Evolutionary conservation across 2,888 invertebrate genomes (phyloP).

Genomic region (Oscheius sp.): DNA sequence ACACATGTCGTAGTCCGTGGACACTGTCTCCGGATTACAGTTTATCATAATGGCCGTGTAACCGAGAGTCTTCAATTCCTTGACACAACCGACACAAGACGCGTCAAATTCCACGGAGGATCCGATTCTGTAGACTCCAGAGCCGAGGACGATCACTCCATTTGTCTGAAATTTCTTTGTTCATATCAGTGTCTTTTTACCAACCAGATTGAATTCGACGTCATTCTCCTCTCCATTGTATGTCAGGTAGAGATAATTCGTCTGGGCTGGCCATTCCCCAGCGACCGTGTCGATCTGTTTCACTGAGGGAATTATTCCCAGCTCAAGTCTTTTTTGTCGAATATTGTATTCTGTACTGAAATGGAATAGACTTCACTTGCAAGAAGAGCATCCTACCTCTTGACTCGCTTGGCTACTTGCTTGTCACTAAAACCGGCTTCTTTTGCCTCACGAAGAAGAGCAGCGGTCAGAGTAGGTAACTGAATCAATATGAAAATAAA

Average conservation of each 20-base stretch:
- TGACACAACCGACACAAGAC: constrained; percentile 95
- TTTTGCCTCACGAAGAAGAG: constrained; percentile 84
- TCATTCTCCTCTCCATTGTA: constrained; percentile 90
- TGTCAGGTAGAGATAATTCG: constrained; percentile 97
- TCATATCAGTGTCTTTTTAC: too few relatives aligned
- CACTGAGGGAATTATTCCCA: constrained; percentile 84
- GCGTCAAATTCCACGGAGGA: constrained; percentile 98
- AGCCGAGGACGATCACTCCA: constrained; percentile 77
- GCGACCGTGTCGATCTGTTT: constrained; percentile 99
- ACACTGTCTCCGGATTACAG: constrained; percentile 99
- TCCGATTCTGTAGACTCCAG: constrained; percentile 96
- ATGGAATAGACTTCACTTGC: constrained; percentile 47
- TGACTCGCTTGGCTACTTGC: constrained; percentile 83
- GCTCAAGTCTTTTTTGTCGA: constrained; percentile 69
- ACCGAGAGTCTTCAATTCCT: constrained; percentile 83
- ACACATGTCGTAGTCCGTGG: constrained; percentile 99
- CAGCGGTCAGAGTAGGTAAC: constrained; percentile 43
- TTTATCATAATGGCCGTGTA: constrained; percentile 96
- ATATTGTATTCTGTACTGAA: constrained; percentile 74
- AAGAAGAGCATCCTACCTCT: constrained; percentile 67
- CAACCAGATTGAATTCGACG: constrained; percentile 74
- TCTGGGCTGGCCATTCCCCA: constrained; percentile 98
- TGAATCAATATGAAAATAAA: too few relatives aligned
- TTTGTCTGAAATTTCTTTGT: constrained; percentile 52
- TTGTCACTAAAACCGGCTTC: constrained; percentile 95